phyloP scores from a whole-genome alignment of 2,797 vertebrate genomes.

The Semotilus atromaculatus region DNA sequence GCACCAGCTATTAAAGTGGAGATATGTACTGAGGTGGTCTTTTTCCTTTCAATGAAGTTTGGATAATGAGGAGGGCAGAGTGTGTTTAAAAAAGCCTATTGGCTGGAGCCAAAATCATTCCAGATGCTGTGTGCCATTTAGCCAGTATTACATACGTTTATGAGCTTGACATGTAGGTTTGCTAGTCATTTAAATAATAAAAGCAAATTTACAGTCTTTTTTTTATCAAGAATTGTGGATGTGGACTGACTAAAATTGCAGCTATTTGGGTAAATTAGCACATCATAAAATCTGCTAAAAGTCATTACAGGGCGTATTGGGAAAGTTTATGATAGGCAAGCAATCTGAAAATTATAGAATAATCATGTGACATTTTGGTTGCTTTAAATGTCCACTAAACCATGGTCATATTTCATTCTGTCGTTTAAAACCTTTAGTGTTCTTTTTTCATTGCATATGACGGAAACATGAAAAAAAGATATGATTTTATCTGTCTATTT shows the following conservation, averaged over 20 bases:
- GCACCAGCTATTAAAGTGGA: background rate
- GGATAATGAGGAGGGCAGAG: conserved; percentile 3
- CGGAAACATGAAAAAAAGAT: background rate
- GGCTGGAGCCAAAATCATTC: conserved; percentile 6
- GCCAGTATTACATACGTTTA: background rate
- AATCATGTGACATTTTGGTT: background rate
- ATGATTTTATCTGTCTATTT: background rate
- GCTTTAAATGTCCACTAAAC: background rate
- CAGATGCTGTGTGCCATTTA: conserved; percentile 1
- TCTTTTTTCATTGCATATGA: background rate
- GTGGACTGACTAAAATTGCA: background rate
- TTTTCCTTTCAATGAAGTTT: background rate
- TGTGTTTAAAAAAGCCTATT: conserved; percentile 10
- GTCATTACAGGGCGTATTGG: background rate
- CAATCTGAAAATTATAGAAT: background rate
- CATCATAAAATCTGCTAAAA: conserved; percentile 13
- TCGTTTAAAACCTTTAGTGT: background rate
- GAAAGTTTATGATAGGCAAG: background rate
- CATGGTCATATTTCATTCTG: background rate
- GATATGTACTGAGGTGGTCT: background rate
- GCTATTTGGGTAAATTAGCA: background rate
- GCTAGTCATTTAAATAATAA: conserved; percentile 13
- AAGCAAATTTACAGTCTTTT: background rate
- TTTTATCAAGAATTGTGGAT: background rate
- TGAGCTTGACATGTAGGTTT: conserved; percentile 19